Conservation (phyloP, 2,888 invertebrate genomes). For the Serrognathus titanus region DNA sequence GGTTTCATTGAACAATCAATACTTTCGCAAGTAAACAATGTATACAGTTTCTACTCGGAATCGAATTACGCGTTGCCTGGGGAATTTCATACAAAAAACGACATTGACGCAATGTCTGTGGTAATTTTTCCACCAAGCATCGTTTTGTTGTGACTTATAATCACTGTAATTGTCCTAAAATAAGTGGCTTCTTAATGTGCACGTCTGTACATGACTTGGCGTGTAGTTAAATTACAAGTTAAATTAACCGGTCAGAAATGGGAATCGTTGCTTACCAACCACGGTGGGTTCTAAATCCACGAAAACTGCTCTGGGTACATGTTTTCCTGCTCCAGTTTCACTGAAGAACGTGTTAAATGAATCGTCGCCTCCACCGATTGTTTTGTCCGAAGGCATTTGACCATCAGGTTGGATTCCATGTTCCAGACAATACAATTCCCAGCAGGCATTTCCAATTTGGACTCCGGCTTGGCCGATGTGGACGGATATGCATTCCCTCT, state of each 20-base stretch:
- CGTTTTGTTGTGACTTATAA: too few species aligned
- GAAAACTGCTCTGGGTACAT: constrained; percentile 85
- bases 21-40: too few species aligned
- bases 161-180: too few species aligned
- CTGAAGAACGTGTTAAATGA: constrained; percentile 78
- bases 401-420: constrained; percentile 80
- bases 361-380: constrained; percentile 70
- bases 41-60: too few species aligned
- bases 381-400: constrained; percentile 81
- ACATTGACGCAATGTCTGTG: too few species aligned
- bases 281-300: constrained; percentile 93
- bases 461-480: constrained; percentile 85
- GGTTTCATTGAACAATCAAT: too few species aligned
- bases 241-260: too few species aligned
- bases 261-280: constrained; percentile 59
- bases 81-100: too few species aligned
- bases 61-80: too few species aligned
- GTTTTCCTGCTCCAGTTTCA: constrained; percentile 74
- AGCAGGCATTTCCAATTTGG: constrained; percentile 84
- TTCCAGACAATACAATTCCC: constrained; percentile 82
- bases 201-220: constrained; percentile 5
- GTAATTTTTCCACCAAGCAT: too few species aligned
- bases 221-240: too few species aligned
- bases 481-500: constrained; percentile 74
- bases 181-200: too few species aligned